phyloP scores from a whole-genome alignment of 2,797 vertebrate species.

The Helicolenus hilgendorfi region DNA sequence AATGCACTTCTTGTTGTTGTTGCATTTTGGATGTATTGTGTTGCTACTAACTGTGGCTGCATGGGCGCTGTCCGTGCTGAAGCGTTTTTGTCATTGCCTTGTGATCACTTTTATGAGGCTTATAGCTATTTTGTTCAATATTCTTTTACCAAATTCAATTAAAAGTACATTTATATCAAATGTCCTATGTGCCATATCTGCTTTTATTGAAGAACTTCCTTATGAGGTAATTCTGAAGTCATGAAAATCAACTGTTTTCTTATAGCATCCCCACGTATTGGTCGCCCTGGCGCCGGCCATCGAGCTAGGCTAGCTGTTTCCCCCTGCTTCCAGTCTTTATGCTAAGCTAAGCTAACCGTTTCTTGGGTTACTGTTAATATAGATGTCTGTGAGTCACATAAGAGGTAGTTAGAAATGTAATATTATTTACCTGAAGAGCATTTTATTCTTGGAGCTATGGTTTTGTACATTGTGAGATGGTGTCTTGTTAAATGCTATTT shows the following conservation, averaged over 20 bases:
- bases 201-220: rapidly evolving
- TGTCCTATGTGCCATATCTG: no score
- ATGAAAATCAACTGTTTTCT: rapidly evolving
- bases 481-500: neutral
- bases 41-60: no score
- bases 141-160: neutral
- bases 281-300: rapidly evolving
- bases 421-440: neutral
- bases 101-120: no score
- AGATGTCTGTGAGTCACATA: neutral
- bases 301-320: neutral
- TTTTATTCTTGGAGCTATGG: neutral
- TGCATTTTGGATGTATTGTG: no score
- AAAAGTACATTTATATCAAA: neutral
- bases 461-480: neutral
- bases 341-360: neutral
- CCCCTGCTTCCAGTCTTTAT: neutral
- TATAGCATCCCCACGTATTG: rapidly evolving
- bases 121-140: neutral
- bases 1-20: no score
- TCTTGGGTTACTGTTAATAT: neutral
- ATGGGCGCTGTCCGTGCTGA: no score
- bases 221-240: no score
- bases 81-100: neutral
- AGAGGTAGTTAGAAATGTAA: neutral